Base-by-base conservation (phyloP, 2,113 vertebrate species). In the Sylvilagus bachmani region DNA sequence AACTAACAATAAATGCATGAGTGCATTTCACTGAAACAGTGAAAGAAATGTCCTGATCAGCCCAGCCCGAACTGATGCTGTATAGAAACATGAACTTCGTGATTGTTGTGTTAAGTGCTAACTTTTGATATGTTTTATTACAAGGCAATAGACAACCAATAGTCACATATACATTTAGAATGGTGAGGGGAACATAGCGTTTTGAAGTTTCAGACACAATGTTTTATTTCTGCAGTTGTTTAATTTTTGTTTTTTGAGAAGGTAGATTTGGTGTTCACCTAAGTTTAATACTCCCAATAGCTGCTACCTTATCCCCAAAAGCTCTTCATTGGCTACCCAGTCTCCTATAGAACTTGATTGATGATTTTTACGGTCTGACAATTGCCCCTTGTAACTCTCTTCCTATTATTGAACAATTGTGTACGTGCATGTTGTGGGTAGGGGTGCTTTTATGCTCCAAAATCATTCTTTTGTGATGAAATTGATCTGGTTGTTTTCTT, bases 401-500 rank as follows among this genome's bases (percentile, higher is more conserved):
- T 94, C 21, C 53, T 81, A 70, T 86, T 66, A 80, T 61, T 5
- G 25, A 89, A 78, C 19, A 87, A 36, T 5, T 62, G 11, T 75
- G 0, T 62, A 25, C 5, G 31, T 33, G 22, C 49, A 55, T 19
- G 6, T 4, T 49, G 7, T 69, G 74, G 21, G 5, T 12, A 49
- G 10, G 49, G 33, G 44, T 84, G 31, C 29, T 86, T 95, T 90
- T 22, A 38, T 11, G 29, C 16, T 82, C 29, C 64, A 82, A 84
- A 64, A 71, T 1, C 10, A 10, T 17, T 64, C 69, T 83, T 70
- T 58, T 64, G 38, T 27, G 71, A 24, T 36, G 75, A 97, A 90
- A 90, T 16, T 16, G 21, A 83, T 49, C 66, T 58, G 38, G 29
- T 49, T 83, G 38, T 36, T 97, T 89, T 90, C 33, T n/a, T 53